Conservation (phyloP, 2,113 vertebrate species). For the Cyphomyrus discorhynchus region DNA sequence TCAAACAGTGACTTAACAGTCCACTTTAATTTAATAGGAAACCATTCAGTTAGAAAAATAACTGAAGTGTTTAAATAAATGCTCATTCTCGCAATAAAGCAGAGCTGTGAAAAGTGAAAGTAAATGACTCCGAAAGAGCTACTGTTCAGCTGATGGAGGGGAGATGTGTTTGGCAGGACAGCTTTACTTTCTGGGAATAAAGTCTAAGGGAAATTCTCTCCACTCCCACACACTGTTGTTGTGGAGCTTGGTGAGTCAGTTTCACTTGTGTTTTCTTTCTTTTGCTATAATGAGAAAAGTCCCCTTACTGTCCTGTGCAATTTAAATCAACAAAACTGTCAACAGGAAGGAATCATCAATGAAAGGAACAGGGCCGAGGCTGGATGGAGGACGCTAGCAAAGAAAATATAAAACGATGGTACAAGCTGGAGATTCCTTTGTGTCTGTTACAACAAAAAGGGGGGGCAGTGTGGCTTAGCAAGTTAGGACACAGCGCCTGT, state of each 20-base stretch:
- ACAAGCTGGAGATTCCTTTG: background rate
- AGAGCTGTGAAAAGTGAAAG: background rate
- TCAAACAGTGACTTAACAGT: background rate
- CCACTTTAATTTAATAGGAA: background rate
- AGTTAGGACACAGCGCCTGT: background rate
- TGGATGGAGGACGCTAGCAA: background rate
- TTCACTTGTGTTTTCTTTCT: constrained; percentile 32
- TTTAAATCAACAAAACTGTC: constrained; percentile 17
- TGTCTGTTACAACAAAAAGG: background rate
- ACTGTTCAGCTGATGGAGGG: constrained; percentile 15
- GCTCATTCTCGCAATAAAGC: background rate
- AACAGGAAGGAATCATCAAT: background rate
- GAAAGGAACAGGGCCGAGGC: background rate
- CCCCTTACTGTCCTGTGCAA: constrained; percentile 24
- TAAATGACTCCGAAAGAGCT: constrained; percentile 18
- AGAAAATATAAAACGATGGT: background rate
- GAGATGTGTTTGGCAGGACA: constrained; percentile 18
- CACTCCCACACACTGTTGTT: constrained; percentile 27
- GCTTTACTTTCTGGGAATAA: constrained; percentile 22
- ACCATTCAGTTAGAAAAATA: background rate
- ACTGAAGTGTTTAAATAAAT: background rate
- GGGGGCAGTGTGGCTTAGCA: background rate
- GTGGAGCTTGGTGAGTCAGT: constrained; percentile 31
- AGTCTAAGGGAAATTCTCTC: constrained; percentile 11
- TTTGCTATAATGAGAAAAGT: constrained; percentile 25